phyloP scores from a whole-genome alignment of 2,113 vertebrate species.

The Leptodactylus fuscus region DNA sequence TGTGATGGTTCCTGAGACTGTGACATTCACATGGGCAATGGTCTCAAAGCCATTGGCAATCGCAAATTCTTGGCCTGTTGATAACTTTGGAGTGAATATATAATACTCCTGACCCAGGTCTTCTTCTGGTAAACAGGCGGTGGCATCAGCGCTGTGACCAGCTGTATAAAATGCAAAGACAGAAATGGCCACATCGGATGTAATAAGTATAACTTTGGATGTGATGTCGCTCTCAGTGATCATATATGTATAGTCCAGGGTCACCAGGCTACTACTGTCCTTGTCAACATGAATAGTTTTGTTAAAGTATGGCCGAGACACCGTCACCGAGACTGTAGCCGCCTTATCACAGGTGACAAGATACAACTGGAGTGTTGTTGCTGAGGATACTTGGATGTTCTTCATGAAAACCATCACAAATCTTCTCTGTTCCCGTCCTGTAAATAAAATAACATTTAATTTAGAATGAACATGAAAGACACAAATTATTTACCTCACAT shows the following conservation, averaged over 20 bases:
- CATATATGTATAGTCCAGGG: constrained; percentile 31
- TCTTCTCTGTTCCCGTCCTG: constrained; percentile 18
- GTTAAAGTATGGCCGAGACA: constrained; percentile 8
- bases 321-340: constrained; percentile 25
- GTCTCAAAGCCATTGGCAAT: constrained; percentile 37
- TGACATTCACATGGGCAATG: neutral
- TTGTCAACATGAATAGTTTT: constrained; percentile 1
- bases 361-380: constrained; percentile 25
- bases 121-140: constrained; percentile 27
- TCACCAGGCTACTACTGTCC: constrained; percentile 22
- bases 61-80: constrained; percentile 1
- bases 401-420: constrained; percentile 41
- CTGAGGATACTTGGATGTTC: neutral
- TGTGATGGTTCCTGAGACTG: constrained; percentile 18
- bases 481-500: too few relatives aligned
- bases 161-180: constrained; percentile 1
- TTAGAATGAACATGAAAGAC: too few relatives aligned
- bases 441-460: too few relatives aligned
- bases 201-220: constrained; percentile 19
- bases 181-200: constrained; percentile 35
- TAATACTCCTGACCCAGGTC: constrained; percentile 41
- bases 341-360: constrained; percentile 43
- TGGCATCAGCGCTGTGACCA: neutral
- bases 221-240: neutral
- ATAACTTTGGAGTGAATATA: neutral